Evolutionary conservation across 2,888 invertebrate genomes (phyloP).

Genomic region (Meteorus colon): DNA sequence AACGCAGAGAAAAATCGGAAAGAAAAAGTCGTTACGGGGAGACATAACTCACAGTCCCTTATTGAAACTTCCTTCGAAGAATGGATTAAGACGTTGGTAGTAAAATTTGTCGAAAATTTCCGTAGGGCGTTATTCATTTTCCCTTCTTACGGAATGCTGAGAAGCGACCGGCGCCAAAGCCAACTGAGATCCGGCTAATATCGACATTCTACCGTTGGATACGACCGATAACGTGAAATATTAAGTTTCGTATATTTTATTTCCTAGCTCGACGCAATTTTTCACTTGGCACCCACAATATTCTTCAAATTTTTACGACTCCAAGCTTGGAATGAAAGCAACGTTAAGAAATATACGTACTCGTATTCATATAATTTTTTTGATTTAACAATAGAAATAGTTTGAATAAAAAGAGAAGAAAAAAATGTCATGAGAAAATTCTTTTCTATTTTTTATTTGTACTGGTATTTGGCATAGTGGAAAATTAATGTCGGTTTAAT

Average conservation of each 20-base stretch:
- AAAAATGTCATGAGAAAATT: not conserved
- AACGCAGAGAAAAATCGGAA: slow-evolving; percentile 49
- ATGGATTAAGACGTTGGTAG: slow-evolving; percentile 66
- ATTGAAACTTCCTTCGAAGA: slow-evolving; percentile 66
- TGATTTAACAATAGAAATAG: not conserved
- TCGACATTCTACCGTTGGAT: slow-evolving; percentile 14
- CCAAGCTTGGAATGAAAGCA: not conserved
- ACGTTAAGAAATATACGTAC: not conserved
- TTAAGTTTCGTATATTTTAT: slow-evolving; percentile 34
- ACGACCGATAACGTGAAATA: slow-evolving; percentile 26
- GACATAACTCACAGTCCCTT: slow-evolving; percentile 65
- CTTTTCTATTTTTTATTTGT: too few relatives aligned
- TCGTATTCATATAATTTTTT: too few relatives aligned
- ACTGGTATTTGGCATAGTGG: too few relatives aligned
- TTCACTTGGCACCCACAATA: slow-evolving; percentile 10
- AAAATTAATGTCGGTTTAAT: too few relatives aligned
- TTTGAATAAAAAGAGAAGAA: not conserved
- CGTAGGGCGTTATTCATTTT: slow-evolving; percentile 58
- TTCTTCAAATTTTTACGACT: not conserved
- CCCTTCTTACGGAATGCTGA: slow-evolving; percentile 1
- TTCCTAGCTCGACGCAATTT: slow-evolving; percentile 33
- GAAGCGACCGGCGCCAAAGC: slow-evolving; percentile 23
- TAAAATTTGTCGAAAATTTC: slow-evolving; percentile 65
- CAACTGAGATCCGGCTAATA: slow-evolving; percentile 30
- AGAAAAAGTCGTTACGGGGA: slow-evolving; percentile 63